Base-by-base conservation (phyloP, 2,797 vertebrate species). In the Mus minutoides region DNA sequence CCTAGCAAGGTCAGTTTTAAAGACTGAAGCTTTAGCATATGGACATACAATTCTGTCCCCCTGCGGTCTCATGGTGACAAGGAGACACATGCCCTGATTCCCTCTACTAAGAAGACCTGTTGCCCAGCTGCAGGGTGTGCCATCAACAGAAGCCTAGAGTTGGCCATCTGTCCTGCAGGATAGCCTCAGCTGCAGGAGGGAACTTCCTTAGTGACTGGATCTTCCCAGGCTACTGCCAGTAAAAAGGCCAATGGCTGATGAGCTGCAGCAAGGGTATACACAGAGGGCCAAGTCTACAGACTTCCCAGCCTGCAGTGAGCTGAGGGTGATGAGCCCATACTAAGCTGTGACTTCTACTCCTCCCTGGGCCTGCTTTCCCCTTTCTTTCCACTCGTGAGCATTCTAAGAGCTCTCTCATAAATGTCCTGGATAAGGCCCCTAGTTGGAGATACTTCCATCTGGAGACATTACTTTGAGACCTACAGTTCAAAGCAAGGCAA, bases 261-360 rank as follows among this genome's bases (percentile, higher is more conserved):
- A 2, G 3, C 49, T 21, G 54, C 92, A 34, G 56, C 4, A 8
- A 76, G 24, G 49, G 26, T 17, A 1, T 10, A 40, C 43, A 83
- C 2, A 11, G 69, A 88, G 73, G 40, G 43, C 9, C 75, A 58
- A 34, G 43, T 37, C 24, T 5, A 77, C 2, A 75, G 10, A 26
- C 14, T 37, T 2, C 80, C 12, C 71, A 40, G n/a, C 2, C 82
- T 4, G 10, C 3, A 88, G 6, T 62, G 0, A 3, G 80, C 4
- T 8, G 6, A 22, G 16, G 62, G 21, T 29, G 43, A 1, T 14
- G 9, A 34, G 24, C 8, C n/a, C 12, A 2, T 9, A 26, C 0
- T 3, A 4, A 2, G 24, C 19, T 7, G 58, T 2, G 17, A 40
- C 4, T n/a, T 40, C 69, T 64, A 31, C 62, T 12, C 69, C 49